Evolutionary conservation across 2,888 invertebrate genomes (phyloP).

Genomic region (Vannuccia rotundouncinata): DNA sequence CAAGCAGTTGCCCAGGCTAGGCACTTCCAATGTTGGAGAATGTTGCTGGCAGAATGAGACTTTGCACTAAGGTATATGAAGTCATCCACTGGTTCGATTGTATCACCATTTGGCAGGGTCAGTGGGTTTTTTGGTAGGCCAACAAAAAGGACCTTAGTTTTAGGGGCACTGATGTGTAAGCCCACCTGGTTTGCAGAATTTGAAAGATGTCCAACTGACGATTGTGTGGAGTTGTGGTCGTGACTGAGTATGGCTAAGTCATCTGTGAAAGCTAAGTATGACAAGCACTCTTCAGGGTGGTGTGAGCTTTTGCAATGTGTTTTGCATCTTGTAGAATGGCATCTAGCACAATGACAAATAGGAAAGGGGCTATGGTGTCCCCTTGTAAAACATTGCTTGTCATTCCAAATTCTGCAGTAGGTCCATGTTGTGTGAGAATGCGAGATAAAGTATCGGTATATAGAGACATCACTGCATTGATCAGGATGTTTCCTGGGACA

Average conservation of each 20-base stretch:
- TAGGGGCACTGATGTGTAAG: neutral
- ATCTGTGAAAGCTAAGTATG: slow-evolving; percentile 2
- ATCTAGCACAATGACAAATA: slow-evolving; percentile 1
- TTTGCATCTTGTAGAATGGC: neutral
- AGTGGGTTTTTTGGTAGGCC: neutral
- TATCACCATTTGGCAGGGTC: neutral
- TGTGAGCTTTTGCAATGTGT: neutral
- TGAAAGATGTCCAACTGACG: neutral
- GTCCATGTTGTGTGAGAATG: neutral
- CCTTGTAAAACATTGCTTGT: neutral
- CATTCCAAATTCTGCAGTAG: neutral
- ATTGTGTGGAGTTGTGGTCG: neutral
- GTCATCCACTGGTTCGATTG: neutral
- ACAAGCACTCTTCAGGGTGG: neutral
- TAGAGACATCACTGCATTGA: neutral
- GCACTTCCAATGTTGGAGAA: neutral
- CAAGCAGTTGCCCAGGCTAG: slow-evolving; percentile 1
- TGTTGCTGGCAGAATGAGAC: neutral
- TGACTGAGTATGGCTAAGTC: neutral
- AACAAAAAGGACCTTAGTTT: neutral
- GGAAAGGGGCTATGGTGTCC: neutral
- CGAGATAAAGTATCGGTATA: neutral
- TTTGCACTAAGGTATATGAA: slow-evolving; percentile 1
- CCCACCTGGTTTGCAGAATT: neutral
- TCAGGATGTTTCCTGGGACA: neutral